Evolutionary conservation across 2,797 vertebrate genomes (phyloP).

Genomic region (Lacerta agilis): DNA sequence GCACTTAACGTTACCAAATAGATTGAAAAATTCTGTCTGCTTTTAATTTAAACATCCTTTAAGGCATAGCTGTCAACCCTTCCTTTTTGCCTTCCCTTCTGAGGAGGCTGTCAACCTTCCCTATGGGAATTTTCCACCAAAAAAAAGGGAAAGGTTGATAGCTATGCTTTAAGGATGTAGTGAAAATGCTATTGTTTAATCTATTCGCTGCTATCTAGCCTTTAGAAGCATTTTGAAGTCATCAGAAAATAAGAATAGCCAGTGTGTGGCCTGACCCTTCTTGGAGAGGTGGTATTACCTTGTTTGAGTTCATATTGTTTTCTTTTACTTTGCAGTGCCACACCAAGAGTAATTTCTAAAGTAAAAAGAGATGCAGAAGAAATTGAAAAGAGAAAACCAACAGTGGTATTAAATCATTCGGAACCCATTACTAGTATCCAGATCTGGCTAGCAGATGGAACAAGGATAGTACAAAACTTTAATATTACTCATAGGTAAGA

Average conservation of each 20-base stretch:
- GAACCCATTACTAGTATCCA: constrained; percentile 91
- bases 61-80: background rate
- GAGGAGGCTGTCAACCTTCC: too few relatives aligned
- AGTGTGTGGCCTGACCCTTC: background rate
- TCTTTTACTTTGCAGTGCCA: constrained; percentile 81
- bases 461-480: constrained; percentile 93
- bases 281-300: constrained; percentile 7
- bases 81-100: too few relatives aligned
- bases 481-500: constrained; percentile 92
- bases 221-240: background rate
- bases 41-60: background rate
- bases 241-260: background rate
- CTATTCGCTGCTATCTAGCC: background rate
- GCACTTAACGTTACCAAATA: background rate
- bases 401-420: constrained; percentile 87
- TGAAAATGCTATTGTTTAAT: background rate
- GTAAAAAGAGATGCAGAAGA: constrained; percentile 83
- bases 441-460: constrained; percentile 94
- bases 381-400: constrained; percentile 76
- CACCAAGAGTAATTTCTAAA: constrained; percentile 90
- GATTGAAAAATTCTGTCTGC: background rate
- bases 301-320: constrained; percentile 6
- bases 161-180: background rate
- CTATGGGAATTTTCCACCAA: too few relatives aligned
- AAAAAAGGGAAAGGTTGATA: too few relatives aligned